These are phyloP conservation scores for Pelagia noctiluca DNA, from an alignment of 30 jellyfish, hydroid and myxozoan species.

Conservation along the genomic window DNA sequence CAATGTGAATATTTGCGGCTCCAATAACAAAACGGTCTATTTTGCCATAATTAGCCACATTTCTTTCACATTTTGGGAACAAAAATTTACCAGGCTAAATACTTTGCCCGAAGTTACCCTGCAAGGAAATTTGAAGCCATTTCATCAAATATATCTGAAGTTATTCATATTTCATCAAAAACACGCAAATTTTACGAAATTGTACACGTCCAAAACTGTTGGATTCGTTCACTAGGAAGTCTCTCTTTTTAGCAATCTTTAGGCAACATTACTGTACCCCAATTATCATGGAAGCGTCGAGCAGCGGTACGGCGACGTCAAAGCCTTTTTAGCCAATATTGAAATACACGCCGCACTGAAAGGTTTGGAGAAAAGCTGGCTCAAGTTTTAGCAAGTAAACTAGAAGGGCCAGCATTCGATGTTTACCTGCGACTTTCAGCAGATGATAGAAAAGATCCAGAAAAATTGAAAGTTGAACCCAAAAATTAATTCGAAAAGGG, in stretches of 20 bases:
- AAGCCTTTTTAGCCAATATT: slow-evolving; percentile 19
- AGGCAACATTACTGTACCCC: slow-evolving; percentile 50
- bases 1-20: too few relatives aligned
- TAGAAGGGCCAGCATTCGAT: slow-evolving; percentile 27
- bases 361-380: slow-evolving; percentile 44
- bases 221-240: too few relatives aligned
- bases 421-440: slow-evolving; percentile 2
- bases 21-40: too few relatives aligned
- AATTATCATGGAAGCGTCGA: slow-evolving; percentile 26
- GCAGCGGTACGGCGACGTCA: slow-evolving; percentile 26
- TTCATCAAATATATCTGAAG: too few relatives aligned
- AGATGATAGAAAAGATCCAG: background rate
- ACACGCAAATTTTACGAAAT: too few relatives aligned
- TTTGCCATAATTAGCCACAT: too few relatives aligned
- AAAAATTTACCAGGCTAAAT: too few relatives aligned
- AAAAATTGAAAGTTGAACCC: background rate
- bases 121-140: too few relatives aligned
- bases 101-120: too few relatives aligned
- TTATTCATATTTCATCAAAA: too few relatives aligned
- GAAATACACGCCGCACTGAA: slow-evolving; percentile 34
- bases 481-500: background rate
- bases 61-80: too few relatives aligned
- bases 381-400: slow-evolving; percentile 26
- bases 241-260: slow-evolving; percentile 32
- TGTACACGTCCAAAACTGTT: too few relatives aligned